A percentile compares a stretch with the other conserved stretches of the same genome.
These are phyloP conservation scores for Sardinella longiceps DNA, from an alignment of 2,797 vertebrate species.

Conservation along the genomic window DNA sequence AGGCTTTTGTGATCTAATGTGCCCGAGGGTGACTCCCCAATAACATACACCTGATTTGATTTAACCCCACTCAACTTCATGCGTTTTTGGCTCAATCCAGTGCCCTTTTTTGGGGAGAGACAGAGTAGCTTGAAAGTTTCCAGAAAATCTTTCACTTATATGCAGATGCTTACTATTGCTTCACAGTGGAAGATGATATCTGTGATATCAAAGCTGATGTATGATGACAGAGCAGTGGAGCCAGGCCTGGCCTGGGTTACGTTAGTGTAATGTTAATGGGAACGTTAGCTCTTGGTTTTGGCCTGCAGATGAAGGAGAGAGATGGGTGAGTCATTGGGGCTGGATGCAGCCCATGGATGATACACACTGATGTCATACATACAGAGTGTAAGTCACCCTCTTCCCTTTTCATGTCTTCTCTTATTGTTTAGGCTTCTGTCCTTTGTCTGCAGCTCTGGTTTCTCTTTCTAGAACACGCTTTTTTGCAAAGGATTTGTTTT, in stretches of 20 bases:
- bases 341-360: neutral
- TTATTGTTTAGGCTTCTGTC: neutral
- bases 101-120: neutral
- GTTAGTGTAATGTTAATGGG: no score
- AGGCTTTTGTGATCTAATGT: neutral
- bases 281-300: neutral
- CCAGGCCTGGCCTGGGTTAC: no score
- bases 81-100: neutral
- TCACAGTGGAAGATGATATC: neutral
- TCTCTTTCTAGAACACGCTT: neutral
- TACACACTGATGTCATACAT: neutral
- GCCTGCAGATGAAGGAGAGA: neutral
- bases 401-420: neutral
- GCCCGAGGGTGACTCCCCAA: neutral
- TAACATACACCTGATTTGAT: constrained; percentile 14
- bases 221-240: no score
- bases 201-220: neutral
- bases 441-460: neutral
- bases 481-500: neutral
- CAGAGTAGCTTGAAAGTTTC: neutral
- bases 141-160: neutral
- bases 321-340: neutral
- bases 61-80: neutral
- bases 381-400: neutral
- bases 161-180: neutral